Evolutionary conservation across 2,113 vertebrate species (phyloP), one percentile per base, ranked within the genome.

Genomic region (Corythornis cristatus): DNA sequence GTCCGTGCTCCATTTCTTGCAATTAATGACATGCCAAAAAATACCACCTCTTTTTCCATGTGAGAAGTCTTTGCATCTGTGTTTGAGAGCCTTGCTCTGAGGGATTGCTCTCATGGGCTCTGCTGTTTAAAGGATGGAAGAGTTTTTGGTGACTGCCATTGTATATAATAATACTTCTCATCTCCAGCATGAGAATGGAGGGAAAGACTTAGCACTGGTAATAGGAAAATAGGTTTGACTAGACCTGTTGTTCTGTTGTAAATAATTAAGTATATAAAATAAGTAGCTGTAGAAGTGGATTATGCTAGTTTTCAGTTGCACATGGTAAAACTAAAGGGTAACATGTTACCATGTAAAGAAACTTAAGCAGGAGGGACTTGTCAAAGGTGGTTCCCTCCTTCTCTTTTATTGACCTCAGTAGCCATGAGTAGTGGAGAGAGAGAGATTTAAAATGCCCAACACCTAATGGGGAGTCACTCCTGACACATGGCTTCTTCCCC

Each of bases 321-420:
- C 3, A 1, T 53, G 31, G 61, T 71, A 40, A 79, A 79, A 64
- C 17, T 67, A 53, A 86, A 87, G 60, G 62, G 51, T 28, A 71
- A 70, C n/a, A 28, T 56, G 21, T 89, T 91, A 28, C 61, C 37
- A 35, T 76, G 88, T 92, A 81, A 86, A 88, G 87, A 57, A 91
- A 64, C 35, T 43, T 43, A 10, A 83, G 33, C 46, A 89, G 60
- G 22, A 91, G 28, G 4, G n/a, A 8, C 61, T 67, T 57, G 33
- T 76, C 73, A 56, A 45, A 67, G 22, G 60, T 78, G 21, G 51
- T 89, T 94, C 66, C 37, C 15, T 77, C 23, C 35, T 85, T 87
- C 37, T 20, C 26, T 61, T 77, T 7, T 77, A 58, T 57, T 4
- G 8, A 73, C 40, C 45, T 70, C 57, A 15, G 3, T 77, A 86